Base-by-base conservation (phyloP, 2,888 invertebrate species). In the Aphidius colemani region DNA sequence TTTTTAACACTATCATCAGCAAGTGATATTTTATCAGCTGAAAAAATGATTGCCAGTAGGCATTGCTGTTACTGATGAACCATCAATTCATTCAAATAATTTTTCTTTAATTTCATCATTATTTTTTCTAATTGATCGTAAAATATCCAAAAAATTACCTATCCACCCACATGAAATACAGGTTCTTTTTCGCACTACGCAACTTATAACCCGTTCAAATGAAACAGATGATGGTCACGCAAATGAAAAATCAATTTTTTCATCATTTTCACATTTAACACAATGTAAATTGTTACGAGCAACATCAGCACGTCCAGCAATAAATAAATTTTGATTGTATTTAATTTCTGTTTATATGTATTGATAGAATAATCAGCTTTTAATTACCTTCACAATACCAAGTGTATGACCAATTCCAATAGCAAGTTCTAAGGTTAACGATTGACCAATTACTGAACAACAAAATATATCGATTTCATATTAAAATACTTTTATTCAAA, bases 1-100 rank as follows among this genome's bases (percentile, higher is more conserved):
- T 99, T 99, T 61, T 99, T 84, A 3, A 99, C 99, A 69, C 96
- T 96, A 79, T 99, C 98, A 79, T 98, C 98, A 0, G 99, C 98
- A 68, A 99, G 83, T 0, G 99, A 99, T 73, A 99, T 99, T 87
- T 99, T 99, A 84, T 99, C 99, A 0, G 97, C 94, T 69, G n/a
- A 99, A 85, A 78, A 99, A 96, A 77, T 95, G 88, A 66, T 89
- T 86, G 1, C 98, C 99, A 10, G 87, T 85, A 71, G 88, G 86
- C 98, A 99, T 97, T 0, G 98, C 92, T 66, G 88, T 85, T 56
- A 99, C 92, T 61, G 99, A 85, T 0, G 98, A 96, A 0, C 99
- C 99, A 80, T 99, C 96, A 0, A 93, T 90, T 99, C 99, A 99
- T 83, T 98, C 97, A 81, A 99, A 98, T 10, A 98, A 84, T 77